Evolutionary conservation across 1,140 invertebrate species (phyloP).

Genomic region (Bombus sylvicola): DNA sequence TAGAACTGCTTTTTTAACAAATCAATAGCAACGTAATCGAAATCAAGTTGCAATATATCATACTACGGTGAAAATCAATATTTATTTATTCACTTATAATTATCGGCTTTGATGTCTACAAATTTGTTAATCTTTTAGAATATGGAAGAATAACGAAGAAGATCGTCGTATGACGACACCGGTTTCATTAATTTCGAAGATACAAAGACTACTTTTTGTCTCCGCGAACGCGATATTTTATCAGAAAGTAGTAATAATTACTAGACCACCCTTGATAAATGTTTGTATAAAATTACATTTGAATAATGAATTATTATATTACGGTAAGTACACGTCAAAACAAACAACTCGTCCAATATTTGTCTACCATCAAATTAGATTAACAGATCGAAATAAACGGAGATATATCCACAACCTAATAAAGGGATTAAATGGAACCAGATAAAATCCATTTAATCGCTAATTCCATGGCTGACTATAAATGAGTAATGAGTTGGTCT

Average conservation of each 20-base stretch:
- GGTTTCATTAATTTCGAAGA: not conserved
- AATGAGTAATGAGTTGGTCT: not conserved
- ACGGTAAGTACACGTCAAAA: not conserved
- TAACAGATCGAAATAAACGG: conserved; percentile 4
- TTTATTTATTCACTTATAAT: not conserved
- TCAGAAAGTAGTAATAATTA: not conserved
- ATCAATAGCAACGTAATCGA: not conserved
- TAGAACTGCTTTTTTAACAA: not conserved
- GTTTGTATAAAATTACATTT: conserved; percentile 3
- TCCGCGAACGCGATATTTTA: not conserved
- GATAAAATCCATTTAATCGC: not conserved
- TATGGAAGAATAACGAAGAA: not conserved
- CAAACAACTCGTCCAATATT: conserved; percentile 11
- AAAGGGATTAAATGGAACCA: not conserved
- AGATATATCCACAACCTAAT: not conserved
- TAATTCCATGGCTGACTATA: not conserved
- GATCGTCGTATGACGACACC: not conserved
- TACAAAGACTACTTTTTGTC: not conserved
- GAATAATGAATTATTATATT: conserved; percentile 11
- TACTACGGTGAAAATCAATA: not conserved
- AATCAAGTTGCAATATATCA: not conserved
- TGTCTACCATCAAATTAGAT: conserved; percentile 14
- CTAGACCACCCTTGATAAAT: not conserved
- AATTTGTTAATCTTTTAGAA: not conserved
- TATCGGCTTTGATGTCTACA: not conserved